Percentiles rank a stretch among this genome's conserved stretches.
Evolutionary conservation across 2,888 invertebrate genomes (phyloP).

Genomic region (Iphiclides podalirius): DNA sequence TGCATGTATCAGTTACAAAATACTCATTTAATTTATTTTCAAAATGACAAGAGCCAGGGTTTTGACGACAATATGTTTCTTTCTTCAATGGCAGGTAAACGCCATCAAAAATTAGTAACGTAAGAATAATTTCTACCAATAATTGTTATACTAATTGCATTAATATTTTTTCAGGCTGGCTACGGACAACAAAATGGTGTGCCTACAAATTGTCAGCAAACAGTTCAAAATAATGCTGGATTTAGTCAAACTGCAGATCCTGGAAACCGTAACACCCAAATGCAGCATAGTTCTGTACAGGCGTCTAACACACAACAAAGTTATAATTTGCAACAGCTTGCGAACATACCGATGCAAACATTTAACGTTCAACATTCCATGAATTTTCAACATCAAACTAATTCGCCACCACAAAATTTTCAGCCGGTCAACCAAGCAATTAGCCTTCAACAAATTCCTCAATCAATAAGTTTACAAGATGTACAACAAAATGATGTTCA

Average conservation of each 20-base stretch:
- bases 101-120: too few species aligned
- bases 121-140: too few species aligned
- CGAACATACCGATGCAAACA: conserved; percentile 17
- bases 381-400: conserved; percentile 24
- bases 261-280: conserved; percentile 28
- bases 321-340: conserved; percentile 19
- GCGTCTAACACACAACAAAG: conserved; percentile 8
- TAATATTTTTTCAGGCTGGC: conserved; percentile 40
- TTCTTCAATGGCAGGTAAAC: conserved; percentile 39
- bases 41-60: conserved; percentile 51
- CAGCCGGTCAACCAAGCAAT: conserved; percentile 12
- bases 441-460: conserved; percentile 14
- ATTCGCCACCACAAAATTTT: conserved; percentile 8
- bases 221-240: conserved; percentile 10
- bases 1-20: conserved; percentile 46
- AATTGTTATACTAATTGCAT: too few species aligned
- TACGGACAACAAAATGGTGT: conserved; percentile 37
- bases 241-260: conserved; percentile 14
- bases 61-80: conserved; percentile 39
- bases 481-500: conserved; percentile 15
- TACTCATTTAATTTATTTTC: conserved; percentile 46
- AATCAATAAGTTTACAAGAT: conserved; percentile 11
- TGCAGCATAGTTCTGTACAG: conserved; percentile 7
- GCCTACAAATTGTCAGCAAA: conserved; percentile 28
- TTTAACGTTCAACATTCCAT: conserved; percentile 15